A percentile compares a stretch with the other conserved stretches of the same genome.
Conservation (phyloP, 2,797 vertebrate species). For the Erithacus rubecula region DNA sequence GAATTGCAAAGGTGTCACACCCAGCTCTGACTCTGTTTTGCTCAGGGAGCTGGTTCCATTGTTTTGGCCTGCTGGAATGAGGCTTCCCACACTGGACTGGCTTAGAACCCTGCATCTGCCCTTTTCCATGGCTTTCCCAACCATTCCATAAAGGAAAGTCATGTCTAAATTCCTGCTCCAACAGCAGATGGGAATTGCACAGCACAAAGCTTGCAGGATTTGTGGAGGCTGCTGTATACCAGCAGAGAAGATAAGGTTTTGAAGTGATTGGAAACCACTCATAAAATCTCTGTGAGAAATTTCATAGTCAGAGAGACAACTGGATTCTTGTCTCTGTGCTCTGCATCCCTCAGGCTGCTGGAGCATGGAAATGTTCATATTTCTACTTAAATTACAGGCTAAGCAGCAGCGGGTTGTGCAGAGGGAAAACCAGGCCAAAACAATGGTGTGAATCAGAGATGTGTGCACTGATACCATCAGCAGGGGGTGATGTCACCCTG, state of each 20-base stretch:
- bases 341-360: conserved; percentile 24
- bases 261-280: conserved; percentile 46
- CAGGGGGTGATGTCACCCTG: neutral
- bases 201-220: neutral
- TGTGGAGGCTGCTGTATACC: neutral
- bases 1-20: neutral
- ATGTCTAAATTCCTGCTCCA: neutral
- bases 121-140: neutral
- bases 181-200: neutral
- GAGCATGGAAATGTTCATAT: neutral
- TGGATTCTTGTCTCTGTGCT: conserved; percentile 19
- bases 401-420: rapidly evolving
- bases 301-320: conserved; percentile 32
- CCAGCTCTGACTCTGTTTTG: neutral
- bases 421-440: neutral
- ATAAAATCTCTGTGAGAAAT: conserved; percentile 25
- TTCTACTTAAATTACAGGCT: neutral
- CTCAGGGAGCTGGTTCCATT: neutral
- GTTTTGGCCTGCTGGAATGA: neutral
- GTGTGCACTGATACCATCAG: neutral
- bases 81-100: neutral
- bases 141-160: neutral
- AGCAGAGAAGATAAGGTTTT: neutral
- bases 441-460: neutral
- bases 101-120: neutral